phyloP scores from a whole-genome alignment of 2,888 invertebrate genomes.

The Agrochola circellaris region DNA sequence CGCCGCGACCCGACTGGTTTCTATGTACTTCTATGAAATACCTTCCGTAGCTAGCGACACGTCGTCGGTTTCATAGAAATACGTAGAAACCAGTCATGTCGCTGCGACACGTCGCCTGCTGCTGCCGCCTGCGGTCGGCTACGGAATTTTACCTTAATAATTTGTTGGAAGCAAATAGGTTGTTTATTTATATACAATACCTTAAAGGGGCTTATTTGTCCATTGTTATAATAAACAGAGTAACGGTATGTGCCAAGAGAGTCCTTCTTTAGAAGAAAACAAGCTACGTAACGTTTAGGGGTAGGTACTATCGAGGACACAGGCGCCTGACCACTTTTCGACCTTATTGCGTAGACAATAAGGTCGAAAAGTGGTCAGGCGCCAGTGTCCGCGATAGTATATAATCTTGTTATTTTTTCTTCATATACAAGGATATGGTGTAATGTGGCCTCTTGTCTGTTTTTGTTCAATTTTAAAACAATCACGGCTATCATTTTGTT shows the following conservation, averaged over 20 bases:
- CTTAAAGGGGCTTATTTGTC: background rate
- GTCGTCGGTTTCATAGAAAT: too few relatives aligned
- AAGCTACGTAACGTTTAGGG: background rate
- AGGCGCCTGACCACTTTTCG: too few relatives aligned
- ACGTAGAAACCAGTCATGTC: too few relatives aligned
- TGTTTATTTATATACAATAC: background rate
- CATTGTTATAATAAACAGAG: background rate
- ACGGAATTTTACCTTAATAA: background rate
- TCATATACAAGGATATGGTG: slow-evolving; percentile 5
- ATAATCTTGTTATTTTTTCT: slow-evolving; percentile 10
- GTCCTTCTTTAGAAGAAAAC: background rate
- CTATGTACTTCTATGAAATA: too few relatives aligned
- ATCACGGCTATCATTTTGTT: slow-evolving; percentile 39
- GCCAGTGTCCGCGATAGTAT: too few relatives aligned
- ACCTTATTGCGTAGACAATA: too few relatives aligned
- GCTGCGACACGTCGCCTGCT: too few relatives aligned
- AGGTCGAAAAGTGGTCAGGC: too few relatives aligned
- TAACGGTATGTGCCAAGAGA: background rate
- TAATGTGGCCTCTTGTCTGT: slow-evolving; percentile 26
- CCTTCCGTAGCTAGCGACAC: too few relatives aligned
- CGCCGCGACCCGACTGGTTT: too few relatives aligned
- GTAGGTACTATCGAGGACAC: too few relatives aligned
- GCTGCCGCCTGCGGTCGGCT: too few relatives aligned
- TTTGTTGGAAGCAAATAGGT: background rate
- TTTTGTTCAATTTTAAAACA: slow-evolving; percentile 30